Evolutionary conservation across 2,797 vertebrate species (phyloP).

Genomic region (Etheostoma nigrum): DNA sequence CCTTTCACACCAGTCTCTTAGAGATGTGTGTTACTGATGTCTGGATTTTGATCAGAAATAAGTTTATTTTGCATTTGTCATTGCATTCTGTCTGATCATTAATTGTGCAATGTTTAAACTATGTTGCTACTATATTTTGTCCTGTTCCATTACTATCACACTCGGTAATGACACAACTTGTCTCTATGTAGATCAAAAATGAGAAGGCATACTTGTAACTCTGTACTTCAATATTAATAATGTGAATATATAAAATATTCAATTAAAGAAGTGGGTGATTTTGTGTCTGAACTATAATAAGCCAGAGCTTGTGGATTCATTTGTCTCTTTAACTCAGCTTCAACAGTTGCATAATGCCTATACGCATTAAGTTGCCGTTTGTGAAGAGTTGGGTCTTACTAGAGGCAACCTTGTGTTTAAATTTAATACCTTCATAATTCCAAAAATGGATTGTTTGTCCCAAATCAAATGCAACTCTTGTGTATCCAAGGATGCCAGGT

Average conservation of each 20-base stretch:
- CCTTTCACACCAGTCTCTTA: neutral
- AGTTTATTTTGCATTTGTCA: conserved; percentile 49
- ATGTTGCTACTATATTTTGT: conserved; percentile 6
- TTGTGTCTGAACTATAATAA: neutral
- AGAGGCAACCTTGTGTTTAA: neutral
- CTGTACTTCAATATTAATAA: neutral
- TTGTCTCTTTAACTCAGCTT: neutral
- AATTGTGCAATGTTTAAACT: conserved; percentile 43
- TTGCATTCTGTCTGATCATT: conserved; percentile 44
- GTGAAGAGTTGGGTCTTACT: neutral
- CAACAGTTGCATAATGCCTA: neutral
- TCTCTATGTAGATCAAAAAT: neutral
- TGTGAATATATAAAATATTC: neutral
- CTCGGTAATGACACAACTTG: neutral
- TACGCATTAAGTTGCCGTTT: neutral
- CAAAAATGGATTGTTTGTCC: neutral
- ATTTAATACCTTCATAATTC: neutral
- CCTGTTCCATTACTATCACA: neutral
- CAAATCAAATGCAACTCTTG: conserved; percentile 7
- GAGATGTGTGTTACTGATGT: conserved; percentile 7
- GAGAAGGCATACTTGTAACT: neutral
- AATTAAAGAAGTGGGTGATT: neutral
- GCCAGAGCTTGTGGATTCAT: neutral
- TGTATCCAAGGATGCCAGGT: neutral
- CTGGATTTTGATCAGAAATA: neutral